Percentiles rank a stretch among this genome's conserved stretches.
These are phyloP conservation scores for Halcyon malimbica DNA, from an alignment of 2,113 vertebrate genomes.

Conservation along the genomic window DNA sequence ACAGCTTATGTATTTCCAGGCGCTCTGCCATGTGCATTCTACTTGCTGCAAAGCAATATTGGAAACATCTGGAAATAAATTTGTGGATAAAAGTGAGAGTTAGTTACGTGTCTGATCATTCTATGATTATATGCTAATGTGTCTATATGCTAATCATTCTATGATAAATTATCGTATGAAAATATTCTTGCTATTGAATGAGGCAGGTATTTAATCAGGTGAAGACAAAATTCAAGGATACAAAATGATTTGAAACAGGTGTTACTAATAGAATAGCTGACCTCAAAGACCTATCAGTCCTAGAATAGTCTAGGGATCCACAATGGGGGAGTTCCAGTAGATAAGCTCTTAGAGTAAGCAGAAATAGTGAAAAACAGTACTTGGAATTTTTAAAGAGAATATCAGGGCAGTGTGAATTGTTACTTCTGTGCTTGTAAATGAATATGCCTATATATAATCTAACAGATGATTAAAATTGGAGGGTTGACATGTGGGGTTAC, in stretches of 20 bases:
- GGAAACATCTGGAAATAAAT: neutral
- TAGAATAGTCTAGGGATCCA: neutral
- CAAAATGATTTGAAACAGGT: neutral
- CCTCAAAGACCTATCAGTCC: neutral
- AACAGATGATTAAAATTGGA: neutral
- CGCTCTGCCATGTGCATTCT: neutral
- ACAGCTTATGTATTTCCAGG: neutral
- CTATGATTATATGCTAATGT: too few species aligned
- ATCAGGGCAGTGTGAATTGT: neutral
- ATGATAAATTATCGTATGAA: too few species aligned
- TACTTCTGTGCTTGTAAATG: neutral
- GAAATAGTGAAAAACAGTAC: neutral
- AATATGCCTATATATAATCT: neutral
- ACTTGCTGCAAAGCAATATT: neutral
- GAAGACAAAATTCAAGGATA: neutral
- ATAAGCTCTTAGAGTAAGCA: neutral
- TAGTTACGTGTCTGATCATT: neutral
- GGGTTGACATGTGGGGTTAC: neutral
- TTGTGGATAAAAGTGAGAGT: neutral
- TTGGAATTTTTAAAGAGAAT: neutral
- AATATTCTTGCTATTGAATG: neutral
- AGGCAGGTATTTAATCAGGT: too few species aligned
- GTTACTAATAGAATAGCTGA: neutral
- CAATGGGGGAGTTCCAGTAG: neutral
- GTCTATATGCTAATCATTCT: too few species aligned